Evolutionary conservation across 1,140 invertebrate genomes (phyloP), one percentile per base, ranked within the genome.

Genomic region (Galleria mellonella): DNA sequence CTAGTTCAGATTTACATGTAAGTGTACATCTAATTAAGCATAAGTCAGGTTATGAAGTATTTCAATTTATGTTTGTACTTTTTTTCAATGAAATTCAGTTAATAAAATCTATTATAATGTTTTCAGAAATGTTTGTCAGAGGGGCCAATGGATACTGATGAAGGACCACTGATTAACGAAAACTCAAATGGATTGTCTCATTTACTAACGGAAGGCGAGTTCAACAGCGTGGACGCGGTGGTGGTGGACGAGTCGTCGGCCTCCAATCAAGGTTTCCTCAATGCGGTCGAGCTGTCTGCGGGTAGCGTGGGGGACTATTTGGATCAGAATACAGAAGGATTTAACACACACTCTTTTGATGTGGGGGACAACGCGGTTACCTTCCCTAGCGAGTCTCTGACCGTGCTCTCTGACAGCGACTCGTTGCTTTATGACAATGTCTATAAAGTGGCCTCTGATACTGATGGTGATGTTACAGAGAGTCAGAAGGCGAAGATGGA

Each of bases 131-230:
- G 68, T 56, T 54, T 73, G 37, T 65, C 77, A 4, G 74, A 78
- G 12, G 68, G 56, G 12, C 65, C 64, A 8, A 81, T 84, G 75
- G 81, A 84, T 42, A 77, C 75, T 3, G 81, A 84, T 35, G 81
- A 84, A 55, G 77, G 75, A 1, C 76, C 77, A 1, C 39, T 84
- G 29, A 82, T 84, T 30, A 84, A 84, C 43, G 81, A 84, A 43
- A 84, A 84, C 43, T 84, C 81, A 0, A 84, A 79, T 40, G 81
- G 76, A 4, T 48, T 83, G 41, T 83, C 81, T 1, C 81, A 84
- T 60, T 61, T 84, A 36, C 48, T 84, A 41, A 83, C 78, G 8
- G 78, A 84, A 43, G 70, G 74, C 14, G 81, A 81, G 46, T 82
- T 84, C 35, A 79, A 74, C 32, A 81, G 77, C 44, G 81, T 82